Evolutionary conservation across 1,140 invertebrate species (phyloP).

Genomic region (Matsumurasca onukii): DNA sequence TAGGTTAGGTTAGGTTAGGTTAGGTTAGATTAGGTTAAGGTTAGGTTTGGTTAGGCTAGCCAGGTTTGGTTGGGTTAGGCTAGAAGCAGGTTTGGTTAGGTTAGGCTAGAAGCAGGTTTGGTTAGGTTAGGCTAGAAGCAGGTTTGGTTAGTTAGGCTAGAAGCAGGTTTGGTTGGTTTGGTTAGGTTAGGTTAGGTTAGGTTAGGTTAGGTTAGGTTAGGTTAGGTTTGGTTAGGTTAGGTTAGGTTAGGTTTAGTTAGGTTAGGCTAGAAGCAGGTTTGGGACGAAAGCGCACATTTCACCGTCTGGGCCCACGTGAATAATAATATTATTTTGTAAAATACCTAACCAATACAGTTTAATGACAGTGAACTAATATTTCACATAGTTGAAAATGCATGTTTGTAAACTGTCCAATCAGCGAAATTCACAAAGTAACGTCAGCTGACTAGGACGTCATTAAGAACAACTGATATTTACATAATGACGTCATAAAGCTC

Average conservation of each 20-base stretch:
- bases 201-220: too few relatives aligned
- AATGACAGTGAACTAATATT: not conserved
- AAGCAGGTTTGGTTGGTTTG: too few relatives aligned
- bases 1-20: conserved; percentile 11
- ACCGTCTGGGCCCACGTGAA: not conserved
- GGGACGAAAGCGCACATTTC: not conserved
- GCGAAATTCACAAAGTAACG: too few relatives aligned
- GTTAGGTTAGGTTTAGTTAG: conserved; percentile 2
- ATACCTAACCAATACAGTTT: not conserved
- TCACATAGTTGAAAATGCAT: not conserved
- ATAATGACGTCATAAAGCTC: too few relatives aligned
- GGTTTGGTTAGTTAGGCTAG: too few relatives aligned
- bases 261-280: not conserved
- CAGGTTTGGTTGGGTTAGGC: conserved; percentile 1
- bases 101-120: too few relatives aligned
- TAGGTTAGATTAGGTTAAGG: conserved; percentile 9
- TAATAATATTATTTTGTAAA: not conserved
- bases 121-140: too few relatives aligned
- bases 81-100: not conserved
- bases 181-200: too few relatives aligned
- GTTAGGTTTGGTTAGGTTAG: conserved; percentile 12
- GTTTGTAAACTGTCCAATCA: not conserved
- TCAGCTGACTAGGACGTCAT: too few relatives aligned
- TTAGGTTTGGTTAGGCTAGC: not conserved
- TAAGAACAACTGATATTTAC: too few relatives aligned